These are phyloP conservation scores for Calliopum simillimum DNA, from an alignment of 2,888 invertebrate species.

Conservation along the genomic window DNA sequence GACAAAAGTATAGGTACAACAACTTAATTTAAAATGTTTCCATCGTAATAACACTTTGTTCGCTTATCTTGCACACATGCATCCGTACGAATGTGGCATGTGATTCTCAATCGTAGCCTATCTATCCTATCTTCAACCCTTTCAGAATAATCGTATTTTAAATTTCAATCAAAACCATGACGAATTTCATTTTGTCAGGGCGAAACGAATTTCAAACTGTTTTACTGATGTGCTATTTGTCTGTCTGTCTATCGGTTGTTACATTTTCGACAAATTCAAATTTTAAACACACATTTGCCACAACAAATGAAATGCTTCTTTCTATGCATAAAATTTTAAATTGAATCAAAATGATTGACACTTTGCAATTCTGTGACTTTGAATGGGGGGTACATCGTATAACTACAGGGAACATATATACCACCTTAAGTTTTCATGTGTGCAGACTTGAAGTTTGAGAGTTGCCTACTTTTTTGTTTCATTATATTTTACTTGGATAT, in stretches of 20 bases:
- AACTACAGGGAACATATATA: background rate
- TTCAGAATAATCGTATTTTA: background rate
- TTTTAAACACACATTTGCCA: constrained; percentile 55
- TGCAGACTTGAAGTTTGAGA: background rate
- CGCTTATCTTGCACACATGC: background rate
- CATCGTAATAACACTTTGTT: background rate
- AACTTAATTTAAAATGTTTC: too few species aligned
- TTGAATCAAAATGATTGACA: constrained; percentile 56
- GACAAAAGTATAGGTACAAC: too few species aligned
- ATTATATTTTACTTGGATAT: too few species aligned
- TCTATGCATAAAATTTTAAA: constrained; percentile 47
- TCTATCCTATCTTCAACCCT: background rate
- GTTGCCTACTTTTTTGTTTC: too few species aligned
- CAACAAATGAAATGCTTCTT: constrained; percentile 56
- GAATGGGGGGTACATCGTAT: background rate
- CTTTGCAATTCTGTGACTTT: constrained; percentile 43
- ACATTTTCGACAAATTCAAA: constrained; percentile 55
- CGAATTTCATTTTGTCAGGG: constrained; percentile 37
- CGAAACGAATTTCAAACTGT: constrained; percentile 17
- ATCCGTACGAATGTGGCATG: background rate
- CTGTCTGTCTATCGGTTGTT: constrained; percentile 51
- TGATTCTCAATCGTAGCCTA: constrained; percentile 4
- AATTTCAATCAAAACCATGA: constrained; percentile 38
- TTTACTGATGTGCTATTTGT: constrained; percentile 37
- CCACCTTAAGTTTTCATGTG: background rate